Conservation (phyloP, 2,113 vertebrate genomes). For the Circaetus cinerascens region DNA sequence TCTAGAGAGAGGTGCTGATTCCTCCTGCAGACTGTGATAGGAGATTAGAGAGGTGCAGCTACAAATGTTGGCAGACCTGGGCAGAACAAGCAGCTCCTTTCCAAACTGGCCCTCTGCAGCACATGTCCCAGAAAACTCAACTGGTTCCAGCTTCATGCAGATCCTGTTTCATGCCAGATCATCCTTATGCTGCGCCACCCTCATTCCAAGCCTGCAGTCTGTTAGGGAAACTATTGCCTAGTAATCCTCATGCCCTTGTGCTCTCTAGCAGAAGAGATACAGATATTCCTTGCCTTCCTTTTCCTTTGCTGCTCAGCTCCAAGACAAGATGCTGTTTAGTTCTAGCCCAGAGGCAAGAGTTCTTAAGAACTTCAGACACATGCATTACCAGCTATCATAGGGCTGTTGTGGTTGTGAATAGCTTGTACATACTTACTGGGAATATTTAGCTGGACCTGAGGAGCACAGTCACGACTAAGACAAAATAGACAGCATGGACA, state of each 20-base stretch:
- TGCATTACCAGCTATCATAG: background rate
- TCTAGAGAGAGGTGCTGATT: background rate
- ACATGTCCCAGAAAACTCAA: background rate
- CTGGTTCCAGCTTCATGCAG: background rate
- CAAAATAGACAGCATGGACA: background rate
- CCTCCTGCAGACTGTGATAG: background rate
- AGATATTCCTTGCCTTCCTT: background rate
- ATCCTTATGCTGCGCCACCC: background rate
- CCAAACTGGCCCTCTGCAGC: background rate
- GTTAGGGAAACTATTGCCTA: background rate
- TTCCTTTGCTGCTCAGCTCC: background rate
- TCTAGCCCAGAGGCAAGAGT: background rate
- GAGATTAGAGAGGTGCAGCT: background rate
- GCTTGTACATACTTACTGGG: background rate
- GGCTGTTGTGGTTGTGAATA: background rate
- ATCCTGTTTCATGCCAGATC: background rate
- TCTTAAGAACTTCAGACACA: background rate
- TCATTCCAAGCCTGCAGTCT: background rate
- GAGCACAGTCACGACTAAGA: background rate
- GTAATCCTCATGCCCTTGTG: background rate
- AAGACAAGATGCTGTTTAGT: background rate
- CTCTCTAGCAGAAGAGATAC: background rate
- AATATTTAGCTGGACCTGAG: background rate
- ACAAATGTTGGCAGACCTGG: background rate
- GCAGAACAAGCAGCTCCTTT: background rate